Evolutionary conservation across 2,113 vertebrate genomes (phyloP).

Genomic region (Machaerirhynchus nigripectus): DNA sequence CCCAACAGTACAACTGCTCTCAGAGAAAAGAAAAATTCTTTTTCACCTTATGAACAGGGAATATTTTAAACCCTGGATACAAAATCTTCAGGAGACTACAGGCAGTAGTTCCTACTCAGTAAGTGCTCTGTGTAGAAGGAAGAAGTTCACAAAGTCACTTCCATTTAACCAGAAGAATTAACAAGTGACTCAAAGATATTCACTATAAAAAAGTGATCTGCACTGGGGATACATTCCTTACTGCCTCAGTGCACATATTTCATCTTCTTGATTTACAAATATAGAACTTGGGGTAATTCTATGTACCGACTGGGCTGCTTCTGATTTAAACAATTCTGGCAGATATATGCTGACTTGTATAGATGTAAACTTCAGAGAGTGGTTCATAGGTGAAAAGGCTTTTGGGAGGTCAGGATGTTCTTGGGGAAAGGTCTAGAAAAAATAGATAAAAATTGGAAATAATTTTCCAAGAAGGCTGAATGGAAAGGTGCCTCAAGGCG

Average conservation of each 20-base stretch:
- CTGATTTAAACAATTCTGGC: slow-evolving; percentile 2
- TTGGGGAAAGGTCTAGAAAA: neutral
- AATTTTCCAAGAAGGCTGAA: neutral
- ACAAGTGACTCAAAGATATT: slow-evolving; percentile 63
- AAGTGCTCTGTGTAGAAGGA: neutral
- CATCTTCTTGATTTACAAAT: slow-evolving; percentile 24
- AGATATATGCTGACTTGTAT: neutral
- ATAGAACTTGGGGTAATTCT: neutral
- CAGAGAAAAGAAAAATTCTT: neutral
- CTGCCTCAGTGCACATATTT: slow-evolving; percentile 30
- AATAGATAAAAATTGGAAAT: neutral
- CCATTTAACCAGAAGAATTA: slow-evolving; percentile 57
- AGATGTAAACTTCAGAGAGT: neutral
- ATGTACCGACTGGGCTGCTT: neutral
- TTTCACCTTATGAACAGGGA: neutral
- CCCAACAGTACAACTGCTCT: neutral
- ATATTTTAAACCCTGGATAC: neutral
- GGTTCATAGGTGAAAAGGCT: neutral
- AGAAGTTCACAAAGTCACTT: slow-evolving; percentile 52
- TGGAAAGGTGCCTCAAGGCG: neutral
- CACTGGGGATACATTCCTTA: slow-evolving; percentile 20
- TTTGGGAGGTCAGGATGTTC: neutral
- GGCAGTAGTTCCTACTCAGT: neutral
- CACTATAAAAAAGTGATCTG: slow-evolving; percentile 22
- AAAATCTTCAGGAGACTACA: neutral